Percentiles rank a stretch among this genome's conserved stretches.
These are phyloP conservation scores for Spondyliosoma cantharus DNA, from an alignment of 2,797 vertebrate species.

Conservation along the genomic window DNA sequence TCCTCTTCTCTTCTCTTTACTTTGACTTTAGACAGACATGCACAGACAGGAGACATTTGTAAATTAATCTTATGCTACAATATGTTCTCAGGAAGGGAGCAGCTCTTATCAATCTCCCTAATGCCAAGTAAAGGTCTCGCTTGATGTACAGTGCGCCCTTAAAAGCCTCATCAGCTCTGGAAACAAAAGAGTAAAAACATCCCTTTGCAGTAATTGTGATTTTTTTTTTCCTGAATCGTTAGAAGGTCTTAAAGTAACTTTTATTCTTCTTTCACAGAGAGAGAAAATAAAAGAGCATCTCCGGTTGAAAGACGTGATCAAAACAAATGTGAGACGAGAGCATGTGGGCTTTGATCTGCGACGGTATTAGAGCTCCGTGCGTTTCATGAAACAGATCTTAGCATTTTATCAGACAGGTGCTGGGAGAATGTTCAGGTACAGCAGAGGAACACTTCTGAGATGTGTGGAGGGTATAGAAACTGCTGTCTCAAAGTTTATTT, in stretches of 20 bases:
- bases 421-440: neutral
- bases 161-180: conserved; percentile 40
- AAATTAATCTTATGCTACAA: conserved; percentile 4
- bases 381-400: conserved; percentile 17
- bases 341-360: conserved; percentile 17
- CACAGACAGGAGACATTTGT: neutral
- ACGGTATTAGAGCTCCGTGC: neutral
- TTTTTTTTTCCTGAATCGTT: neutral
- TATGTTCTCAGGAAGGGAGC: conserved; percentile 14
- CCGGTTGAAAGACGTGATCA: conserved; percentile 8
- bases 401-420: conserved; percentile 6
- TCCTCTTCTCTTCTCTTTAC: conserved; percentile 19
- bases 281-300: neutral
- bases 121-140: conserved; percentile 12
- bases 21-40: conserved; percentile 9
- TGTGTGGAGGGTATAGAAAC: neutral
- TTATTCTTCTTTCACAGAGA: conserved; percentile 3
- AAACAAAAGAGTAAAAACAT: conserved; percentile 16
- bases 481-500: neutral
- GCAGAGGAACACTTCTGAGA: neutral
- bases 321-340: conserved; percentile 15
- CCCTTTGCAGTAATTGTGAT: conserved; percentile 1
- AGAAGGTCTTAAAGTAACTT: conserved; percentile 9
- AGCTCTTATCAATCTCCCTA: conserved; percentile 6
- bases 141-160: conserved; percentile 29